phyloP scores from a whole-genome alignment of 2,888 invertebrate genomes.

The Pterostichus niger region DNA sequence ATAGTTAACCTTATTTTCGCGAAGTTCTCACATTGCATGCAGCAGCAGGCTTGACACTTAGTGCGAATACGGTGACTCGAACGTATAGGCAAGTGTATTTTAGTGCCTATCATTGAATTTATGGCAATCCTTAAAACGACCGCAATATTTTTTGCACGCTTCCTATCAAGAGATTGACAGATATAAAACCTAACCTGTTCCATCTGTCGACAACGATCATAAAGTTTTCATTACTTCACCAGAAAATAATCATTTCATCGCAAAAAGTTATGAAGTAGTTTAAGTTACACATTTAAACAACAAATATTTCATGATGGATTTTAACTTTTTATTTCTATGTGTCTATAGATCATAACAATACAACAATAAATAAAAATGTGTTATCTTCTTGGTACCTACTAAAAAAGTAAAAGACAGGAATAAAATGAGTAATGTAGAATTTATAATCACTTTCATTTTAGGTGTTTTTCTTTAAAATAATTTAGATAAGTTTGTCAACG shows the following conservation, averaged over 20 bases:
- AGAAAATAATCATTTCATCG: not conserved
- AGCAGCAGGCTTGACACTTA: not conserved
- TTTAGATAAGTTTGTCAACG: too few species aligned
- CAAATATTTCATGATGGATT: not conserved
- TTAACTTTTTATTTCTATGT: too few species aligned
- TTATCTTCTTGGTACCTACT: too few species aligned
- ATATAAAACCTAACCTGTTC: conserved; percentile 36
- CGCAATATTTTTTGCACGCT: conserved; percentile 58
- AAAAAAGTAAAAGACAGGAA: too few species aligned
- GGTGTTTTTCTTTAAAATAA: too few species aligned
- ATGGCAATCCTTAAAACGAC: conserved; percentile 14
- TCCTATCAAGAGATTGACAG: conserved; percentile 40
- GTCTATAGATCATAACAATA: too few species aligned
- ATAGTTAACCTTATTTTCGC: not conserved
- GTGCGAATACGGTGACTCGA: too few species aligned
- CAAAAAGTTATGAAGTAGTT: not conserved
- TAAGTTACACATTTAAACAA: not conserved
- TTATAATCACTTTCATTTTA: too few species aligned
- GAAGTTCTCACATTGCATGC: not conserved
- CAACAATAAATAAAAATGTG: too few species aligned
- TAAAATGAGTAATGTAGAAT: too few species aligned
- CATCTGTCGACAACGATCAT: conserved; percentile 44
- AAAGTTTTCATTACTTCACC: conserved; percentile 9
- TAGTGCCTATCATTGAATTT: conserved; percentile 39
- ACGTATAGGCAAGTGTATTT: conserved; percentile 32